phyloP scores from a whole-genome alignment of 2,888 invertebrate species.

The Isotomurus palustris region DNA sequence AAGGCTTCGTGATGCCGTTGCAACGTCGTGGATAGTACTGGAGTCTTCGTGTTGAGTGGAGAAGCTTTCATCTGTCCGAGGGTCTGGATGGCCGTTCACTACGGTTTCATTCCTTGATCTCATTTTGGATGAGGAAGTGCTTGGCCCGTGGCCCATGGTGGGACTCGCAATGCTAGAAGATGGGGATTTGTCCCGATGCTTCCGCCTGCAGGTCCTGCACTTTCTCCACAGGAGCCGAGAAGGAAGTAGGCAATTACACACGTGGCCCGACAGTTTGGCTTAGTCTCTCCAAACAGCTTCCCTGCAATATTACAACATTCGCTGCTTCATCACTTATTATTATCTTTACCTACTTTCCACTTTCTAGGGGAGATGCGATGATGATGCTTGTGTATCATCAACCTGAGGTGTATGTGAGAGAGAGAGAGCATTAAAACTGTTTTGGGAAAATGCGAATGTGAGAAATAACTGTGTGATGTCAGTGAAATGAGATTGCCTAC shows the following conservation, averaged over 20 bases:
- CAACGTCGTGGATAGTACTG: no score
- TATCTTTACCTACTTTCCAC: no score
- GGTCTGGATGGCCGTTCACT: slow-evolving; percentile 26
- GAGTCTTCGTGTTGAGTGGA: slow-evolving; percentile 11
- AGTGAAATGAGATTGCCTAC: no score
- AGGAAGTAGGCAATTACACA: slow-evolving; percentile 18
- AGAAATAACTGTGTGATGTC: no score
- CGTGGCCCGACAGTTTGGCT: slow-evolving; percentile 41
- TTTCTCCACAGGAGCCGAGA: slow-evolving; percentile 8
- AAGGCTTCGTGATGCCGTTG: slow-evolving; percentile 17
- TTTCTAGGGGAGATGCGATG: no score
- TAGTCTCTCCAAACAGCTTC: background rate
- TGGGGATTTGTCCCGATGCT: slow-evolving; percentile 1
- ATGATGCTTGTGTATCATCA: no score
- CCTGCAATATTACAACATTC: no score
- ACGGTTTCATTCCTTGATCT: slow-evolving; percentile 28
- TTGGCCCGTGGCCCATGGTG: slow-evolving; percentile 37
- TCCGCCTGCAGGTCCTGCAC: background rate
- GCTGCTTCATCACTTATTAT: no score
- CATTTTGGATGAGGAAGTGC: slow-evolving; percentile 11
- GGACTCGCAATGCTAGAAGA: slow-evolving; percentile 18
- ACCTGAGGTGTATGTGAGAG: no score
- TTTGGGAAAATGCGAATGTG: no score
- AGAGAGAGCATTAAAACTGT: no score
- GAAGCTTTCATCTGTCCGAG: slow-evolving; percentile 7